Evolutionary conservation across 2,888 invertebrate genomes (phyloP), one percentile per base, ranked within the genome.

Genomic region (Scaptomyza flava): DNA sequence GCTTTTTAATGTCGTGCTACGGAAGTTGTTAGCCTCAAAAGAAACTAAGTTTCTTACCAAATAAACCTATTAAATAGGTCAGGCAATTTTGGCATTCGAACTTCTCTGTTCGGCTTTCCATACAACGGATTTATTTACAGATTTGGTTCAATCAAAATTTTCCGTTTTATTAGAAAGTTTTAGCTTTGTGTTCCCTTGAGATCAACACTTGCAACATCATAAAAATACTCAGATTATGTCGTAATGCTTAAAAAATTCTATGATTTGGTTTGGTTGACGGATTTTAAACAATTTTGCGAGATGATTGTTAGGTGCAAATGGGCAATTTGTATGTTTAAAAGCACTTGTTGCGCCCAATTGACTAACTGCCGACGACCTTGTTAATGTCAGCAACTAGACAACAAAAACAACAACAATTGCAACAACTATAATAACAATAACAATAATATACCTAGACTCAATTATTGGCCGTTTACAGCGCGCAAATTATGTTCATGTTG

Each of bases 401-500:
- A 11, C 52, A 52, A 20, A 48, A 52, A 7, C 51, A 31, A 31
- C 57, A 54, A 27, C 41, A 38, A n/a, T 38, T 27, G 14, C 20
- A 46, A 6, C 12, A 47, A n/a, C 59, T 23, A 23, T 27, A 56
- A 50, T 51, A 51, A 12, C 60, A 54, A 27, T 27, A 33, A 30
- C 23, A 17, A 7, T 14, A 47, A 33, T 6, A 47, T 12, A 36
- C 6, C 17, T 54, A 46, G 41, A 51, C 47, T 50, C 59, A 60
- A 60, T 68, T 52, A 68, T 73, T 73, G 68, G 34, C 57, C 38
- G 64, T 73, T 73, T 63, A 73, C 68, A 73, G 68, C 73, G 63
- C 63, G 41, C 47, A 36, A 72, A 72, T 72, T 60, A 73, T 72
- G 63, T 64, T 68, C 60, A 50, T 8, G 38, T n/a, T 36, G 36